These are phyloP conservation scores for Phaedon cochleariae DNA, from an alignment of 2,888 invertebrate species.

Conservation along the genomic window DNA sequence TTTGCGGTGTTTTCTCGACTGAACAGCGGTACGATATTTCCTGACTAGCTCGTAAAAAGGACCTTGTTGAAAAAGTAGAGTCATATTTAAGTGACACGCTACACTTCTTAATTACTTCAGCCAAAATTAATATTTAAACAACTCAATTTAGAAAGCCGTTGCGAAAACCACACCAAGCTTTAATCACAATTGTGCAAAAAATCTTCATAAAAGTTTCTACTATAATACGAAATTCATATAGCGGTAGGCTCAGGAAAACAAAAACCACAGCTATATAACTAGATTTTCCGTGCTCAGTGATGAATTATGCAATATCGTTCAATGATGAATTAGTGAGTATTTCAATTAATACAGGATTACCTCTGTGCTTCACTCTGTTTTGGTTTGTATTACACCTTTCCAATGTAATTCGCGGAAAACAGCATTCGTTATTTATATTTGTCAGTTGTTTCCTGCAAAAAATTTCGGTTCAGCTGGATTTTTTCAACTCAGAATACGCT, in stretches of 20 bases:
- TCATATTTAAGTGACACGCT: constrained; percentile 23
- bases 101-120: constrained; percentile 24
- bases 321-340: constrained; percentile 28
- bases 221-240: constrained; percentile 7
- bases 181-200: constrained; percentile 12
- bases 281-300: constrained; percentile 23
- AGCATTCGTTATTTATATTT: not conserved
- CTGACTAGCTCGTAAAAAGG: constrained; percentile 2
- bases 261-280: not conserved
- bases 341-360: constrained; percentile 29
- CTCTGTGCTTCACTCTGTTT: constrained; percentile 20
- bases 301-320: constrained; percentile 26
- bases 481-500: too few species aligned
- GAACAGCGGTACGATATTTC: constrained; percentile 1
- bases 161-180: constrained; percentile 20
- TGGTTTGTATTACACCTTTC: not conserved
- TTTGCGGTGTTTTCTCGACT: not conserved
- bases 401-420: not conserved
- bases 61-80: constrained; percentile 14
- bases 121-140: constrained; percentile 25
- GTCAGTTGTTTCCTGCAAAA: too few species aligned
- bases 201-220: constrained; percentile 12
- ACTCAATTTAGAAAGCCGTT: constrained; percentile 16
- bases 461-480: too few species aligned
- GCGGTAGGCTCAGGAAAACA: not conserved